Base-by-base conservation (phyloP, 1,140 invertebrate genomes). In the Scaptomyza montana region DNA sequence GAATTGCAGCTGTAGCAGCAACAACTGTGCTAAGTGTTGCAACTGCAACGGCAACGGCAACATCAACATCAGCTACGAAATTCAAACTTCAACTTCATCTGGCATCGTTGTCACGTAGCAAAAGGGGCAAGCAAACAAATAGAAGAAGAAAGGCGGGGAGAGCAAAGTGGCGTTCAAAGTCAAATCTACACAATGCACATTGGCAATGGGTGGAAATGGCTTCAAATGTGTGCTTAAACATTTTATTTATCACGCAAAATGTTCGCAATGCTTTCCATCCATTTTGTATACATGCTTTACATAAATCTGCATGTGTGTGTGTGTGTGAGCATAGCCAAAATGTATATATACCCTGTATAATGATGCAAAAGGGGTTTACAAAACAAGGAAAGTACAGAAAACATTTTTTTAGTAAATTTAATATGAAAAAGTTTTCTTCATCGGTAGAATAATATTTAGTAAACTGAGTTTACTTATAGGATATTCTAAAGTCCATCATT, bases 191-290 rank as follows among this genome's bases (percentile, higher is more conserved):
- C 71, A 87, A 25, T 25, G 21, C 21, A 25, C 21, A 25, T 25
- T 25, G 21, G 21, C 21, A 25, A 87, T 78, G 72, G 71, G 54
- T 84, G 68, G 50, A 62, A 85, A 85, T 85, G 78, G 78, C 47
- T 81, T 78, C 68, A 86, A 86, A 86, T 87, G 84, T 86, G 82
- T 89, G 82, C 82, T 86, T 86, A 86, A 86, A 86, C 82, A 87
- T 86, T 86, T 86, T 86, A 86, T 86, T 86, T 86, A 86, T 86
- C 82, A 87, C 84, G 71, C 78, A 80, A 86, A 87, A 87, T 82
- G 76, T 69, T 75, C 68, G 73, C 75, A 72, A 54, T 67, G 69
- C 69, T 55, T 53, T 2, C 64, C 70, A 68, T 69, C 51, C 63
- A 74, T 69, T 51, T 74, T 69, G 57, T 76, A 60, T 21, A 7